These are phyloP conservation scores for Camponotus vicinus DNA, from an alignment of 1,140 invertebrate species.

Conservation along the genomic window DNA sequence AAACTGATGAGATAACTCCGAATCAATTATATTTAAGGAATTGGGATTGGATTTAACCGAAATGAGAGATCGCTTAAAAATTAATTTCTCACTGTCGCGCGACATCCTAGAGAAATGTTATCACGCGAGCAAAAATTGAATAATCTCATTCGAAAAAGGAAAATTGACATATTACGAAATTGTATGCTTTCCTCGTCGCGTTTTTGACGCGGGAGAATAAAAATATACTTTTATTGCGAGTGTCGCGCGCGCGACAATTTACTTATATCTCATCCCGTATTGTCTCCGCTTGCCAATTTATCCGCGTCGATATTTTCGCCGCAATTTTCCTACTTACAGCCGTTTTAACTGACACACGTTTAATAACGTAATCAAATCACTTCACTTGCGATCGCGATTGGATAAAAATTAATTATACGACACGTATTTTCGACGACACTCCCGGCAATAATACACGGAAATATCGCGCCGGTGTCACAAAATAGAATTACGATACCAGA, in stretches of 20 bases:
- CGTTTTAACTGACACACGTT: slow-evolving; percentile 66
- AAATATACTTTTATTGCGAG: slow-evolving; percentile 37
- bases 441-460: slow-evolving; percentile 62
- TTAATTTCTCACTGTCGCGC: background rate
- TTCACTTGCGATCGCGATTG: slow-evolving; percentile 41
- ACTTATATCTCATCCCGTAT: slow-evolving; percentile 58
- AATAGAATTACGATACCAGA: slow-evolving; percentile 69
- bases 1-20: slow-evolving; percentile 32
- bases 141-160: background rate
- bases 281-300: slow-evolving; percentile 64
- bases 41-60: slow-evolving; percentile 31
- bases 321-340: slow-evolving; percentile 64
- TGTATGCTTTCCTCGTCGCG: slow-evolving; percentile 32
- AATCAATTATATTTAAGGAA: slow-evolving; percentile 31
- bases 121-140: background rate
- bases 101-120: slow-evolving; percentile 10
- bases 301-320: slow-evolving; percentile 62
- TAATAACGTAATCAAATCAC: slow-evolving; percentile 68
- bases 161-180: slow-evolving; percentile 1
- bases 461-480: slow-evolving; percentile 58
- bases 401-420: slow-evolving; percentile 71
- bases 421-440: slow-evolving; percentile 62
- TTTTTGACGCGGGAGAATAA: slow-evolving; percentile 15
- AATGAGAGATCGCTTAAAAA: slow-evolving; percentile 27
- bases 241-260: slow-evolving; percentile 8